phyloP scores from a whole-genome alignment of 2,113 vertebrate species.

The Poecilia latipinna region DNA sequence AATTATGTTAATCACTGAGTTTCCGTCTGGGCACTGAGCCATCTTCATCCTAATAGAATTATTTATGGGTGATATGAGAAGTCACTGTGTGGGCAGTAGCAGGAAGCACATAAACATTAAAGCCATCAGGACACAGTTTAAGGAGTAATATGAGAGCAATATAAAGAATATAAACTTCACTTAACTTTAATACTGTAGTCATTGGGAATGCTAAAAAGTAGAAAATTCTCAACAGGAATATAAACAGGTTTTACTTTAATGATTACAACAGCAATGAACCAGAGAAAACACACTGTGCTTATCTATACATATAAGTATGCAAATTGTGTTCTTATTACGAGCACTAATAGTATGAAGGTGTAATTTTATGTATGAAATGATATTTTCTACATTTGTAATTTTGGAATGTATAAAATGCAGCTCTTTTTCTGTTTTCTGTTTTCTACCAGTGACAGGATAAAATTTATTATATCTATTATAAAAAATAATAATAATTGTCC shows the following conservation, averaged over 20 bases:
- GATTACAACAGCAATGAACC: background rate
- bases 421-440: no score
- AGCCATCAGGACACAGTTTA: background rate
- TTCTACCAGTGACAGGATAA: no score
- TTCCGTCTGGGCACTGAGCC: slow-evolving; percentile 65
- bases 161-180: background rate
- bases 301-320: no score
- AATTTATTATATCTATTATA: no score
- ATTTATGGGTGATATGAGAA: slow-evolving; percentile 41
- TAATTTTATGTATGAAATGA: no score
- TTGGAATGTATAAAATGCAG: no score
- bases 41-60: slow-evolving; percentile 58
- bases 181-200: background rate
- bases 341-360: no score
- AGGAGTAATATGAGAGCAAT: background rate
- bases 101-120: slow-evolving; percentile 25
- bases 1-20: slow-evolving; percentile 74
- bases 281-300: no score
- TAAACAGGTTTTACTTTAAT: background rate
- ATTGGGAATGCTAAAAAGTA: background rate
- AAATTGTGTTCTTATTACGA: no score
- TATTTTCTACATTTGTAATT: no score
- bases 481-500: no score
- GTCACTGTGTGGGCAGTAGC: slow-evolving; percentile 27
- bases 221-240: background rate